Conservation (phyloP, 2,797 vertebrate genomes). For the Ctenopoma multispine region DNA sequence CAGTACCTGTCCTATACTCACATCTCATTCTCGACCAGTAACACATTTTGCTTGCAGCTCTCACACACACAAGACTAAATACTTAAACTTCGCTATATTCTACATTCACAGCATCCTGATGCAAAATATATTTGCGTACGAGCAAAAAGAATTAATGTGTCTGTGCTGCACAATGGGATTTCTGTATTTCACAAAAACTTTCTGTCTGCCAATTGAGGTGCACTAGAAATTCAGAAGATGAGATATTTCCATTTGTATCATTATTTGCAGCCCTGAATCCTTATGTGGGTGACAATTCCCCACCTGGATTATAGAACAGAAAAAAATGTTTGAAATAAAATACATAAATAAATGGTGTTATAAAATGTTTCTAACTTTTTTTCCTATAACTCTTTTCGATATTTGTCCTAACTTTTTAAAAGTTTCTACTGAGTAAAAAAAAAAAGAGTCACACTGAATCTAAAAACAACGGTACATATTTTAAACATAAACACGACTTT, state of each 20-base stretch:
- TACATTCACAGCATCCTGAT: constrained; percentile 9
- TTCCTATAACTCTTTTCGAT: constrained; percentile 4
- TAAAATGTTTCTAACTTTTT: not conserved
- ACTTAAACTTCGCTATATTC: not conserved
- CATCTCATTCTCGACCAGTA: constrained; percentile 37
- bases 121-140: constrained; percentile 23
- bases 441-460: constrained; percentile 4
- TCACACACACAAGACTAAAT: constrained; percentile 33
- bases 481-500: not conserved
- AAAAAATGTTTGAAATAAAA: constrained; percentile 2
- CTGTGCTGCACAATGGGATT: constrained; percentile 19
- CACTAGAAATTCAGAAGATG: too few relatives aligned
- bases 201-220: constrained; percentile 8
- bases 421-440: not conserved
- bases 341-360: not conserved
- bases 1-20: constrained; percentile 56
- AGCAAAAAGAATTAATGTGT: constrained; percentile 16
- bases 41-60: constrained; percentile 27
- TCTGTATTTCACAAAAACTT: constrained; percentile 12
- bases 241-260: constrained; percentile 3
- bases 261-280: constrained; percentile 20
- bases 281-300: not conserved
- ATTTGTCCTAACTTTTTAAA: constrained; percentile 13
- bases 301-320: not conserved
- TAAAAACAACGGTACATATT: not conserved